Percentiles rank a stretch among this genome's conserved stretches.
phyloP scores from a whole-genome alignment of 92 coral and sea anemone species.

The Muricea muricata region DNA sequence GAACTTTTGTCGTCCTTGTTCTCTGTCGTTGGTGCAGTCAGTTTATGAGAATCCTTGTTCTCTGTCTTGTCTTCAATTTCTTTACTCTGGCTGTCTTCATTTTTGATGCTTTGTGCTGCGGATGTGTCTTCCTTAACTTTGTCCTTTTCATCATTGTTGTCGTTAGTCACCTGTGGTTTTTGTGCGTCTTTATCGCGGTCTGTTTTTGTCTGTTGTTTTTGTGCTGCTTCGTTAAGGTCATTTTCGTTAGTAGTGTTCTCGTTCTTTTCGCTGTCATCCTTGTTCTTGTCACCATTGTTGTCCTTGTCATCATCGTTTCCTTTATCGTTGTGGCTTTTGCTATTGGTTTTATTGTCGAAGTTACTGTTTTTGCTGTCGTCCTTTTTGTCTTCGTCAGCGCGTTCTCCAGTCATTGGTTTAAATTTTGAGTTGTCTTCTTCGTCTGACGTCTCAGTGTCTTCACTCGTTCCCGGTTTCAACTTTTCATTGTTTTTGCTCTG shows the following conservation, averaged over 20 bases:
- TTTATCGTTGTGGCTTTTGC: neutral
- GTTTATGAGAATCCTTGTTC: too few species aligned
- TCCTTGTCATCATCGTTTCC: neutral
- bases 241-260: neutral
- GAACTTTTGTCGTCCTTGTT: neutral
- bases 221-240: neutral
- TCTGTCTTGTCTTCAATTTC: too few species aligned
- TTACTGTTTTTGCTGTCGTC: too few species aligned
- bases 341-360: too few species aligned
- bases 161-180: neutral
- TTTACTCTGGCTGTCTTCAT: too few species aligned
- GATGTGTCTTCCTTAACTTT: neutral
- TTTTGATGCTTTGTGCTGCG: neutral
- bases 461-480: too few species aligned
- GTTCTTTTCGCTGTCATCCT: neutral
- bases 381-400: neutral
- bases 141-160: neutral
- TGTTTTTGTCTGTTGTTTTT: neutral
- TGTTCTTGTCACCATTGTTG: neutral
- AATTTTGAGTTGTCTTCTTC: too few species aligned
- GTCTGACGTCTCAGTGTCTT: too few species aligned
- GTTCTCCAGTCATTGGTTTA: neutral
- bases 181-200: neutral
- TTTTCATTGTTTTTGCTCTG: too few species aligned
- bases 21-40: neutral